phyloP scores from a whole-genome alignment of 2,797 vertebrate genomes.

The Sciurus vulgaris region DNA sequence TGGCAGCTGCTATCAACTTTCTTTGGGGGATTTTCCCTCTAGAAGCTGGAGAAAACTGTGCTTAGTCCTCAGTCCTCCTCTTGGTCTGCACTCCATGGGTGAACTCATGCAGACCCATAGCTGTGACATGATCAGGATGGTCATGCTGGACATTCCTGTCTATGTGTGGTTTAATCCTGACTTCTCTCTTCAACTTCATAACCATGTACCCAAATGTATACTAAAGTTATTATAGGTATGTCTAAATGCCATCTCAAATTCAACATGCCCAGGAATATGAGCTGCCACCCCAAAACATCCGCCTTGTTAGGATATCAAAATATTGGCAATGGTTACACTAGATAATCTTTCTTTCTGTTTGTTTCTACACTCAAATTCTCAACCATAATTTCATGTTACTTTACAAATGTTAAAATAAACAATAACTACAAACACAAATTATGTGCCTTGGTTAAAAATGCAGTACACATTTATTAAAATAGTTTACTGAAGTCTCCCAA shows the following conservation, averaged over 20 bases:
- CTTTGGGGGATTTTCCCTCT: background rate
- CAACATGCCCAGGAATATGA: background rate
- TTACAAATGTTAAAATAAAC: background rate
- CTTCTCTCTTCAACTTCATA: background rate
- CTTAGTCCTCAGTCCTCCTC: background rate
- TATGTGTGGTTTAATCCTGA: background rate
- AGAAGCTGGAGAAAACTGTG: background rate
- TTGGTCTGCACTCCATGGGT: background rate
- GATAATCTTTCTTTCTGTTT: background rate
- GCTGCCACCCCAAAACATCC: background rate
- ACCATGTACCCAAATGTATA: background rate
- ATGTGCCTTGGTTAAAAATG: background rate
- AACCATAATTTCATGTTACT: background rate
- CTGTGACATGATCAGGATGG: background rate
- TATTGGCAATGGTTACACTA: background rate
- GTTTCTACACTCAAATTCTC: conserved; percentile 52
- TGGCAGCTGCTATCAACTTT: background rate
- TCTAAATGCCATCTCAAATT: background rate
- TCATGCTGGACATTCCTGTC: background rate
- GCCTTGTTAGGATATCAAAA: background rate
- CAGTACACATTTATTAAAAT: background rate
- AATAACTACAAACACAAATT: background rate
- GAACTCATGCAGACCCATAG: background rate
- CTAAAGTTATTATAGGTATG: background rate
- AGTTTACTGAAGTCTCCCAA: background rate